Evolutionary conservation across 2,888 invertebrate species (phyloP).

Genomic region (Noctuana brunneofusca): DNA sequence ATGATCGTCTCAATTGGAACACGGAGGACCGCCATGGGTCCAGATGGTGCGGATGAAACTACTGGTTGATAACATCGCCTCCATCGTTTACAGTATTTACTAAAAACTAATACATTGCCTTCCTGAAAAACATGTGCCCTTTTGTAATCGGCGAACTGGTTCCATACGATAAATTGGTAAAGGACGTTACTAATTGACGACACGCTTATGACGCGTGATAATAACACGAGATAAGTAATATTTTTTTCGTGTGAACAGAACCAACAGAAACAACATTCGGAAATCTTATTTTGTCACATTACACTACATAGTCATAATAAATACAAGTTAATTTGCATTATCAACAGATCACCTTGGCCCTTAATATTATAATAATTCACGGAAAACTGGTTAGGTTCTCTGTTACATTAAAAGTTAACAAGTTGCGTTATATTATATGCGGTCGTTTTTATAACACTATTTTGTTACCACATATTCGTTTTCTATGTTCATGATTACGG

Average conservation of each 20-base stretch:
- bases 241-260: not conserved
- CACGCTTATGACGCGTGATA: not conserved
- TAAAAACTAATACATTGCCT: no score
- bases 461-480: no score
- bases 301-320: not conserved
- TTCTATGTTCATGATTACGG: no score
- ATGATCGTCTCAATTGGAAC: no score
- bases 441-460: no score
- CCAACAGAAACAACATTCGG: not conserved
- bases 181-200: not conserved
- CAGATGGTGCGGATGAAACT: no score
- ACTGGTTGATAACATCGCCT: no score
- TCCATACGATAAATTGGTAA: not conserved
- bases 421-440: no score
- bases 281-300: not conserved
- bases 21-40: no score
- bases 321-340: slow-evolving; percentile 29
- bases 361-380: slow-evolving; percentile 53
- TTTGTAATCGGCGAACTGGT: not conserved
- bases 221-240: slow-evolving; percentile 1
- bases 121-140: no score
- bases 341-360: slow-evolving; percentile 44
- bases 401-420: slow-evolving; percentile 26
- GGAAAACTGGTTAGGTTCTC: slow-evolving; percentile 60
- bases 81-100: no score